These are phyloP conservation scores for Caprella mutica DNA, from an alignment of 2,888 invertebrate species.

Conservation along the genomic window DNA sequence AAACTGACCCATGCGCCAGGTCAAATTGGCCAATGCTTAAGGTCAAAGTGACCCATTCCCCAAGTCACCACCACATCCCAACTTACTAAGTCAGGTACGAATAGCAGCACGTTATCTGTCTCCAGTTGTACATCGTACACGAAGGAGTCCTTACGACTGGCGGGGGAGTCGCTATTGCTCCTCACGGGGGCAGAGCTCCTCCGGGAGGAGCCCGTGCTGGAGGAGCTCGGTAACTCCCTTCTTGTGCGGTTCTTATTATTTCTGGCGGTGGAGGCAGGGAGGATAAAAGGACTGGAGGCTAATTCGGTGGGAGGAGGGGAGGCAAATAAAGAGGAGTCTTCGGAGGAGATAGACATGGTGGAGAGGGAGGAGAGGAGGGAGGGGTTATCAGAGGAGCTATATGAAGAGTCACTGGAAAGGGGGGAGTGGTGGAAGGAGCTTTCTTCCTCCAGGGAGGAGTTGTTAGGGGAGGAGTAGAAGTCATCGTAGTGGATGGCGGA, in stretches of 20 bases:
- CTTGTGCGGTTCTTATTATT: neutral
- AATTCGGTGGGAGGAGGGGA: neutral
- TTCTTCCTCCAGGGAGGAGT: neutral
- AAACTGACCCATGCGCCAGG: too few relatives aligned
- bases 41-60: too few relatives aligned
- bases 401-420: neutral
- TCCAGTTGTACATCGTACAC: conserved; percentile 31
- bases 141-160: conserved; percentile 26
- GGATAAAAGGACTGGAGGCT: neutral
- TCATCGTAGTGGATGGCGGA: conserved; percentile 8
- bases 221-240: neutral
- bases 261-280: neutral
- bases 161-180: neutral
- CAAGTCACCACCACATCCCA: too few relatives aligned
- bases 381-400: neutral
- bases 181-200: conserved; percentile 3
- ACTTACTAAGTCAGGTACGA: conserved; percentile 34
- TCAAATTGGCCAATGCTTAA: too few relatives aligned
- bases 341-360: conserved; percentile 1
- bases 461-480: neutral
- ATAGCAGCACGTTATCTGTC: conserved; percentile 31
- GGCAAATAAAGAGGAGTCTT: neutral
- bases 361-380: neutral
- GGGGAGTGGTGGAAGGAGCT: neutral
- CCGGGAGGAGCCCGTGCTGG: neutral